Conservation (phyloP, 2,888 invertebrate genomes). For the Sipha maydis region DNA sequence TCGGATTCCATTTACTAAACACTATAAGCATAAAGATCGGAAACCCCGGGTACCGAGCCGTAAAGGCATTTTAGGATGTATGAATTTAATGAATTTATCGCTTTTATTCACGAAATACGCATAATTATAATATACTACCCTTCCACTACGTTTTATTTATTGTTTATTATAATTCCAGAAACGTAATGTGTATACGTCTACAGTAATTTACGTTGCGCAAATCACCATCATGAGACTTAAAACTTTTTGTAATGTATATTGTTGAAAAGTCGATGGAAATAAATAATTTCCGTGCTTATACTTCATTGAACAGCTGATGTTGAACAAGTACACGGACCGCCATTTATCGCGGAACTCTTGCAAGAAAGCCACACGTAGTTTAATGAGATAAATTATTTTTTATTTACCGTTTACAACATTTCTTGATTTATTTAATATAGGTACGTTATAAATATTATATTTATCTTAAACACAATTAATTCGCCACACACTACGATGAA, state of each 20-base stretch:
- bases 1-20: background rate
- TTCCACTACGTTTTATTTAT: background rate
- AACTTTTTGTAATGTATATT: background rate
- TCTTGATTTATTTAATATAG: background rate
- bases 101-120: background rate
- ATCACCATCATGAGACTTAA: background rate
- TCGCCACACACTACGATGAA: no score
- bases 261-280: constrained; percentile 1
- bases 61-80: background rate
- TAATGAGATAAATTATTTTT: background rate
- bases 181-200: background rate
- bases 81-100: background rate
- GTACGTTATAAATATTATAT: no score
- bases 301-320: background rate
- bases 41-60: background rate
- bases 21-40: background rate
- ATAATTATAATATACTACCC: background rate
- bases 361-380: background rate
- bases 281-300: background rate
- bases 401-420: background rate
- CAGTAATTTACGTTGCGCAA: background rate
- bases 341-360: background rate
- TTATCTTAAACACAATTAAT: background rate
- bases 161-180: background rate
- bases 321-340: background rate